These are phyloP conservation scores for Zaprionus camerounensis DNA, from an alignment of 1,140 invertebrate genomes.

Conservation along the genomic window DNA sequence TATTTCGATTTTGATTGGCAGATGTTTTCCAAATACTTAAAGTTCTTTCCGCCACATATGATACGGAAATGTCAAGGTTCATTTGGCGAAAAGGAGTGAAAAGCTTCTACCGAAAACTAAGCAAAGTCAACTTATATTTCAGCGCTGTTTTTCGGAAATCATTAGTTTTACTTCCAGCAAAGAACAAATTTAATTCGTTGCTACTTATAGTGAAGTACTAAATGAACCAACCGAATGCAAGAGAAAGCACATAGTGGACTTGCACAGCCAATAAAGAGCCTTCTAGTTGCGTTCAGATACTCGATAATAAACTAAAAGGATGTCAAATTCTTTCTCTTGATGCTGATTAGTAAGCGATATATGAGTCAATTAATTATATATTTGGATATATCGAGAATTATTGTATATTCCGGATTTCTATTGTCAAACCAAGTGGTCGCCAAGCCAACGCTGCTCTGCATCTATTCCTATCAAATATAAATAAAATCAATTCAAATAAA, in stretches of 20 bases:
- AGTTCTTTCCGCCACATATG: neutral
- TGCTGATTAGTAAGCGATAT: no score
- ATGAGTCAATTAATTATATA: no score
- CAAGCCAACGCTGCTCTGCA: neutral
- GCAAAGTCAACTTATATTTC: neutral
- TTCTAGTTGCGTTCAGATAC: no score
- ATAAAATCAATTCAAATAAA: neutral
- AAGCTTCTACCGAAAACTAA: neutral
- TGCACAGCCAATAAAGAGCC: no score
- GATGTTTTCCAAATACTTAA: constrained; percentile 5
- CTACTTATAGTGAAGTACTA: neutral
- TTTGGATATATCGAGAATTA: no score
- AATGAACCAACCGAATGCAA: neutral
- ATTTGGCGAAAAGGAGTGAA: neutral
- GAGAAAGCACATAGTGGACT: no score
- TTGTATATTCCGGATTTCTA: no score
- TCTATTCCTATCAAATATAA: neutral
- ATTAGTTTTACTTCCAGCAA: neutral
- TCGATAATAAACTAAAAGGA: no score
- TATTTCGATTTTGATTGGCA: neutral
- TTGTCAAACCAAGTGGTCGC: no score
- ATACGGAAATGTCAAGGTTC: neutral
- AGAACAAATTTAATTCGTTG: neutral
- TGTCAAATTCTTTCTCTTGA: no score
- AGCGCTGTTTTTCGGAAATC: neutral